Base-by-base conservation (phyloP, 2,888 invertebrate species). In the Caenorhabditis angaria region DNA sequence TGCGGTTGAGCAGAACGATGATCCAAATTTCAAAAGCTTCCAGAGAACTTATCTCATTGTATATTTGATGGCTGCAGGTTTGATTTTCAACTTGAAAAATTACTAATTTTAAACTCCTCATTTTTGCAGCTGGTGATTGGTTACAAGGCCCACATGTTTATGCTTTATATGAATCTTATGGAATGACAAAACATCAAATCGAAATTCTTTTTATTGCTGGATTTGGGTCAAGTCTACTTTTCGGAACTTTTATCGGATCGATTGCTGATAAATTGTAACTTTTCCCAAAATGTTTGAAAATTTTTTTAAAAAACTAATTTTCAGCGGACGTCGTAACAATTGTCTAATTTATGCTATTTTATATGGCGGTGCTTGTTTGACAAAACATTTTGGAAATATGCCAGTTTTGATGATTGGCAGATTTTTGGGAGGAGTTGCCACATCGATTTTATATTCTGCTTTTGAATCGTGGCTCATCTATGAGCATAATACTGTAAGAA, bases 131-230 rank as follows among this genome's bases (percentile, higher is more conserved):
- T 50, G 90, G 89, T 10, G 90, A 90, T 77, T 90, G 90, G 90
- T 82, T 90, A 41, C 90, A 90, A 81, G 90, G 90, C 0, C 90
- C 90, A 0, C 90, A 90, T 83, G 90, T 90, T 29, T 90, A 90
- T 81, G 90, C 90, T 2, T 82, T 90, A 58, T 90, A 90, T 80
- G 88, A 89, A 56, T 88, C 88, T 74, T 90, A 90, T 81, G 88
- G 88, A 4, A 89, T 90, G 89, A 83, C 87, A 12, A 87, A 88
- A 56, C 87, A 87, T 64, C 86, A 88, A 53, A 80, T 81, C 35
- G 77, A 81, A 78, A 78, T 90, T 24, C 84, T 90, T 47, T 90
- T 90, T 86, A 89, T 90, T 55, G 90, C 89, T 41, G 90, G 90
- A 12, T 90, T 90, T 79, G 90, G 90, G 1, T 89, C 90, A 35